A percentile compares a stretch with the other conserved stretches of the same genome.
These are phyloP conservation scores for Nyctalus aviator DNA, from an alignment of 2,797 vertebrate species.

Conservation along the genomic window DNA sequence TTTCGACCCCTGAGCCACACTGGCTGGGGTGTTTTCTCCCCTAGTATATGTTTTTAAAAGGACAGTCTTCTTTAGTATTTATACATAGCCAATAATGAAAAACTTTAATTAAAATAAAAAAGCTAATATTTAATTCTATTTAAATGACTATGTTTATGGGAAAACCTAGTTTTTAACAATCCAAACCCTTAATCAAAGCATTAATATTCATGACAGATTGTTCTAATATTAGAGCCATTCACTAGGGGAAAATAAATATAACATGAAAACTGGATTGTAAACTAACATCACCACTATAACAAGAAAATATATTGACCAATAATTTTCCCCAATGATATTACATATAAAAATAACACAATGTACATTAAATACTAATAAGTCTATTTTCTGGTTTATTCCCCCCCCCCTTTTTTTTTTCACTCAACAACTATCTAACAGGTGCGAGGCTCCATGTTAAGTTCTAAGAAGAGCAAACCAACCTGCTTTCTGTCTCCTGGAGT, in stretches of 20 bases:
- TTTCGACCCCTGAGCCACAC: neutral
- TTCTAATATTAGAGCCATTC: constrained; percentile 18
- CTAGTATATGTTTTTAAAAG: constrained; percentile 39
- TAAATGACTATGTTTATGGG: constrained; percentile 55
- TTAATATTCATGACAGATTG: constrained; percentile 50
- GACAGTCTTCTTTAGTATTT: constrained; percentile 18
- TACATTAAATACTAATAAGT: neutral
- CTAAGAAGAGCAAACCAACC: neutral
- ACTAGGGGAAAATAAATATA: constrained; percentile 10
- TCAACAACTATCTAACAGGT: neutral
- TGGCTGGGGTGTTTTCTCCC: no score
- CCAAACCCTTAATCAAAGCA: constrained; percentile 62
- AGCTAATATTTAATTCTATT: constrained; percentile 49
- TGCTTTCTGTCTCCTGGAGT: neutral
- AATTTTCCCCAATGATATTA: neutral
- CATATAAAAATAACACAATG: neutral
- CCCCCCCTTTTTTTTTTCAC: neutral
- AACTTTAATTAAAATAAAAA: constrained; percentile 69
- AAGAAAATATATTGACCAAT: neutral
- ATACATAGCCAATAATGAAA: constrained; percentile 17
- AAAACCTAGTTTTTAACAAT: constrained; percentile 60
- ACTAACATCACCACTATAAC: neutral
- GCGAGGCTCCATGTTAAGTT: neutral
- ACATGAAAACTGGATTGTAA: constrained; percentile 37
- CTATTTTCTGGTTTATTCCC: neutral